These are phyloP conservation scores for Propithecus deckenii DNA, from an alignment of 2,797 vertebrate species.

Conservation along the genomic window DNA sequence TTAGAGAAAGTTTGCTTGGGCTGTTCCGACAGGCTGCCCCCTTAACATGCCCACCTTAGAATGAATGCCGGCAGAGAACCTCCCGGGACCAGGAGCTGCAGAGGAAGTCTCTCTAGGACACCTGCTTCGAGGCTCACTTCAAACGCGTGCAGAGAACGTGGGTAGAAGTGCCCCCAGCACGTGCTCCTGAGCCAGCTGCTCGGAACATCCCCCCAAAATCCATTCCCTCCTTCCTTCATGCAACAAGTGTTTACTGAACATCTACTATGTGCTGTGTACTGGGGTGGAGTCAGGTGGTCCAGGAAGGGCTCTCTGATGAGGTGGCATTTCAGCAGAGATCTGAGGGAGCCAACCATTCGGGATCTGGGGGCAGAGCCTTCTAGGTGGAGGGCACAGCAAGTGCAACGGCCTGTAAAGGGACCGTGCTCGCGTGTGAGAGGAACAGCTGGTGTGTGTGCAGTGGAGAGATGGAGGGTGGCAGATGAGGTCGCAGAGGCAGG, in stretches of 20 bases:
- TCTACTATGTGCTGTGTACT: rapidly evolving
- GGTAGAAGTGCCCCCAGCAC: rapidly evolving
- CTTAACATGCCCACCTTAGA: rapidly evolving
- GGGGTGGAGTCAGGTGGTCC: background rate
- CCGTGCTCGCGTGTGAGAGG: background rate
- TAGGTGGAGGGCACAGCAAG: background rate
- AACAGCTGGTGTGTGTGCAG: background rate
- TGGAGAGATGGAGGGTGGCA: background rate
- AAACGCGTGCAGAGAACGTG: rapidly evolving
- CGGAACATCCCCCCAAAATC: background rate
- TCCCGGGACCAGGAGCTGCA: background rate
- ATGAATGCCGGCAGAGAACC: background rate
- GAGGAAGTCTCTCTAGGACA: background rate
- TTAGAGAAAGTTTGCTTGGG: background rate
- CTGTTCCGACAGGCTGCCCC: background rate
- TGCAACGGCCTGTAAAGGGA: background rate
- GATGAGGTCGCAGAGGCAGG: background rate
- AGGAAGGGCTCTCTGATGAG: background rate
- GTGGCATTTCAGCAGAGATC: background rate
- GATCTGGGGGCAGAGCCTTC: background rate
- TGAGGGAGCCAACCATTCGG: background rate
- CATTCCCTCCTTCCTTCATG: rapidly evolving
- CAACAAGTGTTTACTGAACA: background rate
- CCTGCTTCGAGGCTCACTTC: background rate
- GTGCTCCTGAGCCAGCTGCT: rapidly evolving